phyloP scores from a whole-genome alignment of 2,888 invertebrate genomes.

The Drosophila yooni region DNA sequence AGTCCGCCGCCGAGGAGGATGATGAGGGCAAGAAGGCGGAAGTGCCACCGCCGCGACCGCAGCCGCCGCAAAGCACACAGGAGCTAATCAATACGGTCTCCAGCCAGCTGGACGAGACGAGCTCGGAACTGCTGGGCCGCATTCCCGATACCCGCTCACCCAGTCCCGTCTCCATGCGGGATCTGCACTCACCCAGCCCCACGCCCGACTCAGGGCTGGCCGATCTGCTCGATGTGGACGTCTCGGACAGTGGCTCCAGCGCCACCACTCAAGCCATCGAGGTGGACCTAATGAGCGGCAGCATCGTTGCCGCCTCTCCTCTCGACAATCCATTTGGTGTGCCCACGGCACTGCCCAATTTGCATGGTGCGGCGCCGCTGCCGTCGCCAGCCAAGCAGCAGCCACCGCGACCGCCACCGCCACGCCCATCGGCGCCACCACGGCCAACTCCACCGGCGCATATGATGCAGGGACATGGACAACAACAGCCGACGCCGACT shows the following conservation, averaged over 20 bases:
- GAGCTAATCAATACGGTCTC: conserved; percentile 94
- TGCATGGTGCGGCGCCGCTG: conserved; percentile 85
- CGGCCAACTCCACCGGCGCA: conserved; percentile 81
- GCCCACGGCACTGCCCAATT: conserved; percentile 84
- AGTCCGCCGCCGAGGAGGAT: conserved; percentile 80
- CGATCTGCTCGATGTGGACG: conserved; percentile 89
- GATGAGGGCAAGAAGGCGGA: conserved; percentile 70
- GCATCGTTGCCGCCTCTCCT: conserved; percentile 24
- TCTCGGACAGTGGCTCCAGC: conserved; percentile 85
- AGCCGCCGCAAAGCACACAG: conserved; percentile 90
- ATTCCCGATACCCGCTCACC: conserved; percentile 94
- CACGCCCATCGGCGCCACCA: conserved; percentile 83
- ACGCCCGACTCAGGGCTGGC: conserved; percentile 89
- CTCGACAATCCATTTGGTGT: conserved; percentile 84
- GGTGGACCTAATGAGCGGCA: conserved; percentile 74
- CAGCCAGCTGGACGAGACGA: conserved; percentile 94
- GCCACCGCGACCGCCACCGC: conserved; percentile 85
- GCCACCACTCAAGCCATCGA: conserved; percentile 80
- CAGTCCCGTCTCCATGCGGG: conserved; percentile 93
- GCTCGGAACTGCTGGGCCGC: conserved; percentile 92
- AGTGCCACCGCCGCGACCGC: conserved; percentile 86
- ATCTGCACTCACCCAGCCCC: conserved; percentile 93
- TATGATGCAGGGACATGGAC: conserved; percentile 59
- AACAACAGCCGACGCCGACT: conserved; percentile 53
- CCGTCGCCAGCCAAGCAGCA: conserved; percentile 86